Base-by-base conservation (phyloP, 2,888 invertebrate species). In the Aleiodes leptofemur region DNA sequence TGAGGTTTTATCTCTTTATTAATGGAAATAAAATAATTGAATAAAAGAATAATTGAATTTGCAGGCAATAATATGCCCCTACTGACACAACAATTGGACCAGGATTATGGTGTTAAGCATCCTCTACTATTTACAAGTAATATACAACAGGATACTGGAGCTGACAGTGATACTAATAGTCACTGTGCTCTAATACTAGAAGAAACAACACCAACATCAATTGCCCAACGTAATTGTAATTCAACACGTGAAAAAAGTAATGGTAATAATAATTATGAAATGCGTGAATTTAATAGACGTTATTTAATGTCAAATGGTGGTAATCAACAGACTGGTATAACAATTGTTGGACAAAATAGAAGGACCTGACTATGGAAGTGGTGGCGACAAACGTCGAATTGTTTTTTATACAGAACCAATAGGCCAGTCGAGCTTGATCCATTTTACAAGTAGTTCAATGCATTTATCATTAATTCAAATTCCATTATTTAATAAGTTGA, bases 181-280 rank as follows among this genome's bases (percentile, higher is more conserved):
- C 91, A 91, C 82, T 92, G 92, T 84, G 92, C 92, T n/a, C 87
- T 92, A 59, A 90, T 91, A 68, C 86, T 90, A 66, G 90, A 90
- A 77, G 91, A 92, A 66, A 90, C 91, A 50, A 88, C 88, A 59
- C 88, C 88, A 4, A 84, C 86, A 73, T 83, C 83, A 71, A 83
- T 83, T 72, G 80, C 86, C 80, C 80, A 86, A 85, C 76, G 86
- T 84, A 81, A 85, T 81, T 82, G 88, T 73, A 78, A 78, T 61
- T 84, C 83, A 64, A 83, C 83, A 29, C 88, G 90, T 50, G 93
- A 93, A 78, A 94, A 93, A 88, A 93, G 93, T 77, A 94, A 94
- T 89, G 94, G 94, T 70, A 95, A 95, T 90, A 95, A 95, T 89
- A 95, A 94, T 86, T 95, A 95, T 90, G 95, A 95, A 89, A 92